Evolutionary conservation across 2,888 invertebrate genomes (phyloP), one percentile per base, ranked within the genome.

Genomic region (Caenorhabditis uteleia): DNA sequence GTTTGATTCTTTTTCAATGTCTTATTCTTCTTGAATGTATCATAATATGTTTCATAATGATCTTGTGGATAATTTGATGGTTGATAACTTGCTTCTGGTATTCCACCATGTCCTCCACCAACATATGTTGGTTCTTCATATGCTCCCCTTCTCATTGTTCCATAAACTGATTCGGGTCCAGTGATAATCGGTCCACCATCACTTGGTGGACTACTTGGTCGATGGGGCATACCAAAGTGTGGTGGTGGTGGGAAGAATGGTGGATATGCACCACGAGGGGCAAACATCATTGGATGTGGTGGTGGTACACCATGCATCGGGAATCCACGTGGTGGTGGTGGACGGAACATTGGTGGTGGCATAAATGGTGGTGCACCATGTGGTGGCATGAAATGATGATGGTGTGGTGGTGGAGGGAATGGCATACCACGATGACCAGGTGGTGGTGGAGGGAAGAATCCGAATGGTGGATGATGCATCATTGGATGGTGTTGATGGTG

Each of bases 101-200:
- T 48, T 6, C 59, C 66, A 12, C 56, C 60, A 8, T 55, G 59
- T 4, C 61, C 55, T 7, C 68, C 64, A 4, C 88, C 88, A 86
- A 88, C 87, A 81, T 88, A 88, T 42, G 86, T 84, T 2, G 86
- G 86, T 64, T 86, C 86, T 71, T 86, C 86, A 69, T 77, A 79
- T 7, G 77, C 75, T 20, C 14, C 57, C 23, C 71, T 21, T 20
- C 68, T 18, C 68, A 71, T 74, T 18, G 71, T 71, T 36, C 81
- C 80, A 46, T 82, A 82, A 14, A 78, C 70, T 25, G 77, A 72
- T 43, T 81, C 81, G 0, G 77, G 75, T 14, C 75, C 76, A 12
- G 79, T 80, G 46, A 80, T 81, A 42, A 80, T 80, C 1, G 80
- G 80, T 8, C 80, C 80, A 21, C 38, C 51, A 20, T 50, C 60